phyloP scores from a whole-genome alignment of 92 coral and sea anemone genomes.

The Heliopora coerulea region DNA sequence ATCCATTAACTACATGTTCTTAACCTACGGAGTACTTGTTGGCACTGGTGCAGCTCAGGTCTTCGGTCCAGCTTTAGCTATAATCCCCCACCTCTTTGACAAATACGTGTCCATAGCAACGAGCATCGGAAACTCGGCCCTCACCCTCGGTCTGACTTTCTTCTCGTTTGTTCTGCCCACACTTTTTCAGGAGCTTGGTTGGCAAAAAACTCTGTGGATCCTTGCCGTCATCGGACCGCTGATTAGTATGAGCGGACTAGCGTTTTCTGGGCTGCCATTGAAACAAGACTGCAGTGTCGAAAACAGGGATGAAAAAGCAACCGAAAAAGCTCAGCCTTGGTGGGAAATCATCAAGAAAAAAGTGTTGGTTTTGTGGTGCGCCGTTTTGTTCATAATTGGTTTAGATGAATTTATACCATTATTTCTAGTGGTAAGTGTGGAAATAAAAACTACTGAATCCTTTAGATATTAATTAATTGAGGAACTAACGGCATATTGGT shows the following conservation, averaged over 20 bases:
- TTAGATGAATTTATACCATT: constrained; percentile 20
- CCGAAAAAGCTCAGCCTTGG: constrained; percentile 7
- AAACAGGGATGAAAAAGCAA: not conserved
- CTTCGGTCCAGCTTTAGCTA: constrained; percentile 27
- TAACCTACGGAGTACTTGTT: constrained; percentile 36
- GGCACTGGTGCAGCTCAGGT: constrained; percentile 37
- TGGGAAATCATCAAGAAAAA: constrained; percentile 19
- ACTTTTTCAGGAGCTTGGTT: constrained; percentile 37
- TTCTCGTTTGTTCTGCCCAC: constrained; percentile 38
- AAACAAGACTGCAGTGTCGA: not conserved
- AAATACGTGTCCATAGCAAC: constrained; percentile 43
- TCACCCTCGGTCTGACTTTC: constrained; percentile 30
- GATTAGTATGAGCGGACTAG: constrained; percentile 36
- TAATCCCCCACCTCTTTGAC: constrained; percentile 43
- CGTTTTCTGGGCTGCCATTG: not conserved
- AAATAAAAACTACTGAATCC: no score
- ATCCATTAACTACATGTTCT: constrained; percentile 32
- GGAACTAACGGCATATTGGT: no score
- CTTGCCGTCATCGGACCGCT: constrained; percentile 37
- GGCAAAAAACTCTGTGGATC: constrained; percentile 43
- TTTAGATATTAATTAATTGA: no score
- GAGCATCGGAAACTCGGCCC: constrained; percentile 16
- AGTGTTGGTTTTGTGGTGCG: constrained; percentile 2
- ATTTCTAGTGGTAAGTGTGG: constrained; percentile 35
- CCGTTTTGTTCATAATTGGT: not conserved